Evolutionary conservation across 2,797 vertebrate species (phyloP), one percentile per base, ranked within the genome.

Genomic region (Hypotaenidia okinawae): DNA sequence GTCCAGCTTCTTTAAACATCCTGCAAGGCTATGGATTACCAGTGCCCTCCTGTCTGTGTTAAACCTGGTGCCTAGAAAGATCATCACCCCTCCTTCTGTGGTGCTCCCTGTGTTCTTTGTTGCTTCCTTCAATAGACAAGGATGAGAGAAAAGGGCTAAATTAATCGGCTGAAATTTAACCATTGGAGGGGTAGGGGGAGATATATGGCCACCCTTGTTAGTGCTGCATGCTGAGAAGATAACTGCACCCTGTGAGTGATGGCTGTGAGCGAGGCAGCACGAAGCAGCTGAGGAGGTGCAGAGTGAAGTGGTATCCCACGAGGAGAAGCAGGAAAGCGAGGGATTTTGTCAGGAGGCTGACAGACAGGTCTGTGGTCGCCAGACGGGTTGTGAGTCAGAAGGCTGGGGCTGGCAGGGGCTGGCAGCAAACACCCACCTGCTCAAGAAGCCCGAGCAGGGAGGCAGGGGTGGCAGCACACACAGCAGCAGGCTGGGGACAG

Each of bases 1-100:
- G 27, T 17, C 37, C 33, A 58, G 23, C 25, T 83, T 54, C 45
- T 49, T 62, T 72, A 51, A 39, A 19, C n/a, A 33, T 32, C 28
- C 69, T 51, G 5, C 55, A 90, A 82, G 22, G 5, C 47, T 49
- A 3, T 0, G 1, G 28, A 16, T 7, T 28, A 57, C 17, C 16
- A 2, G 5, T 57, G 4, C 23, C 28, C 54, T 51, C 9, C 64
- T n/a, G 4, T 9, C 58, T 89, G 33, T 33, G 13, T 35, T 61
- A 39, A 80, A 3, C 14, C 17, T 0, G 0, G 1, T 33, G 7
- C 45, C 43, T 37, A 14, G 1, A 30, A 45, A 52, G 17, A 47
- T 5, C 74, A 73, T 16, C 12, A 37, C 4, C 7, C 7, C 22
- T 58, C 37, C 47, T 37, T 43, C 37, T 75, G n/a, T 49, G 33